Percentiles rank a stretch among this genome's conserved stretches.
Evolutionary conservation across 2,113 vertebrate genomes (phyloP).

Genomic region (Meles meles): DNA sequence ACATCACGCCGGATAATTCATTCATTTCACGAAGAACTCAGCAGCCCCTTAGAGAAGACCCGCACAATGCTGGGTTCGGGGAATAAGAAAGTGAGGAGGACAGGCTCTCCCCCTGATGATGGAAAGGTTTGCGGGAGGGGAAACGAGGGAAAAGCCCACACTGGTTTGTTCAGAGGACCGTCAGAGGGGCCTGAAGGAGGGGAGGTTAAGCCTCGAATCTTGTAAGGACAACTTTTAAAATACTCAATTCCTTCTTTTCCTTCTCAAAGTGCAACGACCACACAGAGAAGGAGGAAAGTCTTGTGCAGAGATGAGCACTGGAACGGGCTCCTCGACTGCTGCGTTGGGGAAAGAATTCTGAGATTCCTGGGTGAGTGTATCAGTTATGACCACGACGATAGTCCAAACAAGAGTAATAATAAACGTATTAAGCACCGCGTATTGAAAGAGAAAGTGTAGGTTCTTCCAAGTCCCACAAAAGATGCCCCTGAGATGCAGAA

Average conservation of each 20-base stretch:
- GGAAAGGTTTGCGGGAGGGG: neutral
- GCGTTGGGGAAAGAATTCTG: neutral
- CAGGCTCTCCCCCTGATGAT: neutral
- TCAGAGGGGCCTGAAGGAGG: neutral
- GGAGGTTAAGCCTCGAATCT: neutral
- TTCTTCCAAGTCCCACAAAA: neutral
- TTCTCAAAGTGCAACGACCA: neutral
- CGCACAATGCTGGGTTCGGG: accelerated
- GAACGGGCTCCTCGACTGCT: neutral
- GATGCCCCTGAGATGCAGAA: neutral
- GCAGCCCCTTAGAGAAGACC: neutral
- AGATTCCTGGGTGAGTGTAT: neutral
- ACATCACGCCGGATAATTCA: neutral
- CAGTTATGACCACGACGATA: neutral
- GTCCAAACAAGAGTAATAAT: neutral
- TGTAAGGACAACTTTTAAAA: neutral
- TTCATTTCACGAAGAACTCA: neutral
- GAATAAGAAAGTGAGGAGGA: too few species aligned
- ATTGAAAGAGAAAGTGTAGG: neutral
- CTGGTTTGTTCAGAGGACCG: neutral
- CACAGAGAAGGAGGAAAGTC: neutral
- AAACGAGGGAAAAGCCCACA: too few species aligned
- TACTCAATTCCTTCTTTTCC: neutral
- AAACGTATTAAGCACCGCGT: neutral
- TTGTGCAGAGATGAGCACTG: neutral